Evolutionary conservation across 2,113 vertebrate genomes (phyloP), one percentile per base, ranked within the genome.

Genomic region (Phaethon lepturus): DNA sequence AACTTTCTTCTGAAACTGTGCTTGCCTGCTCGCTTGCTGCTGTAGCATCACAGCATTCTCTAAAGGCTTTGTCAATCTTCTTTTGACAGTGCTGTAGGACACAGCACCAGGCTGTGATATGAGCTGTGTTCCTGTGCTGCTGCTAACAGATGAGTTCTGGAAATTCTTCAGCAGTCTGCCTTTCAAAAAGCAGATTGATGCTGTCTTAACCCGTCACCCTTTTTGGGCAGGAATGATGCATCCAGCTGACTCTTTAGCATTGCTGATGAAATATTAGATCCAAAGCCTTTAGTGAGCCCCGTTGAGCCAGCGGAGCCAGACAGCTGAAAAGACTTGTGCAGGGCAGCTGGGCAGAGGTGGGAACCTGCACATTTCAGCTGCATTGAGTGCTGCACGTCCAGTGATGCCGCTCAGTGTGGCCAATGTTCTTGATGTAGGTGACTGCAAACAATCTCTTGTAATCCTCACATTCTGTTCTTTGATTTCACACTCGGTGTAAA

Each of bases 111-210:
- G 80, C 95, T 53, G 79, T 60, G 63, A 17, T 62, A 35, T 0
- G 63, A 94, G 69, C 93, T 78, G 64, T 31, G 4, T 94, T 85
- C 86, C 84, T 56, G 55, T 16, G 77, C 87, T 69, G 72, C 67
- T 78, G 10, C 0, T 10, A 50, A 62, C 68, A 76, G 38, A 20
- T 0, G 2, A 58, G 79, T 45, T 69, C 93, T 96, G 87, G 91
- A 82, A 88, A 90, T 87, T 90, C 95, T 85, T 96, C 73, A 91
- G 80, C 87, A 26, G 38, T 40, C 87, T 85, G 82, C 86, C 67
- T 88, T 75, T 85, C 78, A 38, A 55, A 58, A 63, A 55, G 81
- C 87, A 85, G 45, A 58, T 55, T 42, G 84, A 44, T 74, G 64
- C 93, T 64, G 28, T 60, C 84, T 78, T 68, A 78, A 72, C 73